Evolutionary conservation across 2,797 vertebrate species (phyloP).

Genomic region (Etheostoma nigrum): DNA sequence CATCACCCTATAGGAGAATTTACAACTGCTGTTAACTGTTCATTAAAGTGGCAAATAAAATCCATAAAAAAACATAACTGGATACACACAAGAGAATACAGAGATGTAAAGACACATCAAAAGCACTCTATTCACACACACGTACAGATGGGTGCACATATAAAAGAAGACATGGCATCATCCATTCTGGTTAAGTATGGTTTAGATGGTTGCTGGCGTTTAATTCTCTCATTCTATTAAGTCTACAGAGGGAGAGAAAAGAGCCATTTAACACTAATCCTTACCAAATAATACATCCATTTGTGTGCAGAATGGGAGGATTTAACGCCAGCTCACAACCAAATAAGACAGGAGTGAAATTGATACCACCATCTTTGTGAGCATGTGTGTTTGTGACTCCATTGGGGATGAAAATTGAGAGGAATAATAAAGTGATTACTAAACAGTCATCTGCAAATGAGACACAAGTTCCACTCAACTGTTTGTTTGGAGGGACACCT

Average conservation of each 20-base stretch:
- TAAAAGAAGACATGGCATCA: constrained; percentile 42
- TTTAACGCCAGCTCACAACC: constrained; percentile 73
- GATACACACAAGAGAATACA: neutral
- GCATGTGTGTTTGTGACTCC: constrained; percentile 27
- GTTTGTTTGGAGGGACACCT: constrained; percentile 8
- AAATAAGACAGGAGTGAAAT: constrained; percentile 56
- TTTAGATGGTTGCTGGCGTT: constrained; percentile 52
- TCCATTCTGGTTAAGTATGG: constrained; percentile 58
- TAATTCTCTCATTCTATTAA: constrained; percentile 69
- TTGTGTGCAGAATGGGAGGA: constrained; percentile 70
- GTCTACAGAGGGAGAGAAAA: constrained; percentile 62
- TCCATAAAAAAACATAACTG: neutral
- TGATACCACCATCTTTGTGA: constrained; percentile 39
- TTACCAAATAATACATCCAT: constrained; percentile 66
- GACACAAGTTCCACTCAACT: neutral
- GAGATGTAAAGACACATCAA: neutral
- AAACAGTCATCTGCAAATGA: constrained; percentile 16
- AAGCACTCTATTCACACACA: constrained; percentile 1
- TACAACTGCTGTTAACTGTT: neutral
- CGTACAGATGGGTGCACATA: constrained; percentile 35
- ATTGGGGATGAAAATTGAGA: constrained; percentile 18
- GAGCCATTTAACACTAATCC: constrained; percentile 76
- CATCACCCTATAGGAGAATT: neutral
- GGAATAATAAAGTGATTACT: constrained; percentile 8
- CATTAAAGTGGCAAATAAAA: neutral